Base-by-base conservation (phyloP, 2,888 invertebrate species). In the Aspidiotus destructor region DNA sequence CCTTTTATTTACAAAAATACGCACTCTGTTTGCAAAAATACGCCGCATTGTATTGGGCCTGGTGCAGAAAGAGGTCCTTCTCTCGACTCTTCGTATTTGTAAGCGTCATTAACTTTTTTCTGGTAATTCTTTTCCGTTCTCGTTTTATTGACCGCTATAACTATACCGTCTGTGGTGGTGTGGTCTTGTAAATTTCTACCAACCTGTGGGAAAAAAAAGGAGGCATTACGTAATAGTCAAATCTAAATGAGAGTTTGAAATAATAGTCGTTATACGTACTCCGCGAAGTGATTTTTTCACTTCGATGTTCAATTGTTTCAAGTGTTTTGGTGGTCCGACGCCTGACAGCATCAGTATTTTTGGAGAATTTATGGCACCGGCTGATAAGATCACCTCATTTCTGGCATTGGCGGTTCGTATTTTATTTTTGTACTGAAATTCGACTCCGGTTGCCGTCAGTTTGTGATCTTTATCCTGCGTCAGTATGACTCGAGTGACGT, bases 131-230 rank as follows among this genome's bases (percentile, higher is more conserved):
- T 72, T 13, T 72, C 70, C 1, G 74, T 75, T 13, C 72, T 72
- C 3, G 75, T 76, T 57, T 76, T 74, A 28, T 75, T 73, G 7
- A 86, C 74, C 1, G 80, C 79, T 70, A 84, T 75, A 0, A 83
- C 74, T 1, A 85, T 77, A 2, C 82, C 83, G 73, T 83, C 83
- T 8, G 83, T 81, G 0, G 88, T 87, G 0, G 87, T 81, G 74
- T 89, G 89, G 74, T 89, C 86, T 74, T 88, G 88, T 1, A 89
- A 78, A 76, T 89, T 89, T 72, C 81, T 78, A 0, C 89, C 89
- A 0, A 89, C 88, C 9, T 81, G 80, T 72, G 53, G 17, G n/a
- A 28, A 28, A 28, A 28, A 28, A 28, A 28, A 28, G 1, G 28
- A 28, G 28, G 28, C 28, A 28, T 28, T 28, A 28, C 28, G 28